A percentile compares a stretch with the other conserved stretches of the same genome.
Conservation (phyloP, 2,113 vertebrate species). For the Callorhinus ursinus region DNA sequence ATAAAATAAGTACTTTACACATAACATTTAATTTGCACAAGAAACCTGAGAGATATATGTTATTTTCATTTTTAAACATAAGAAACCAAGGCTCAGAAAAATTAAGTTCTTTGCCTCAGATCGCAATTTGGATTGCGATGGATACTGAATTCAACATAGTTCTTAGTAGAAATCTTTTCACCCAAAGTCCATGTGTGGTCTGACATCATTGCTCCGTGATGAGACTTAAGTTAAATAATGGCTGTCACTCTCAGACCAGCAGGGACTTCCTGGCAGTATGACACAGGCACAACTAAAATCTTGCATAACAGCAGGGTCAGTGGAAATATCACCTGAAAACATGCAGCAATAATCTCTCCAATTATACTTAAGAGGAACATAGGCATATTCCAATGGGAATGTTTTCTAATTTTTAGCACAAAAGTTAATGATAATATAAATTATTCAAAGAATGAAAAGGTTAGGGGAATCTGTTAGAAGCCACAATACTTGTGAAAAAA, state of each 20-base stretch:
- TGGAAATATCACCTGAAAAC: background rate
- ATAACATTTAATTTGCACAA: background rate
- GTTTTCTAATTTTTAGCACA: background rate
- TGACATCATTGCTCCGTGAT: background rate
- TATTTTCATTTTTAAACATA: background rate
- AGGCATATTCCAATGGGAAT: background rate
- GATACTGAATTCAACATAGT: background rate
- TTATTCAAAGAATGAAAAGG: background rate
- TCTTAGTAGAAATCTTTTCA: background rate
- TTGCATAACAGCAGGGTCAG: background rate
- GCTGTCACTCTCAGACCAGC: background rate
- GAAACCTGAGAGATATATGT: background rate
- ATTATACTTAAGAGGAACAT: background rate
- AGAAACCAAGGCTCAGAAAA: background rate
- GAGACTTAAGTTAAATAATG: background rate
- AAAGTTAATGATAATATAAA: background rate
- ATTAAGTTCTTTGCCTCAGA: background rate
- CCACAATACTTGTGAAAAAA: background rate
- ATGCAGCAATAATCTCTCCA: background rate
- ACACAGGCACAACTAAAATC: background rate
- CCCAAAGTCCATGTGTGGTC: background rate
- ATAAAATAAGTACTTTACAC: background rate
- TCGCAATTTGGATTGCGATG: background rate
- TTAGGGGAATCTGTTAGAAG: background rate
- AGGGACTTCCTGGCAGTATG: background rate